These are phyloP conservation scores for Drosophila teissieri DNA, from an alignment of 1,140 invertebrate genomes.

Conservation along the genomic window DNA sequence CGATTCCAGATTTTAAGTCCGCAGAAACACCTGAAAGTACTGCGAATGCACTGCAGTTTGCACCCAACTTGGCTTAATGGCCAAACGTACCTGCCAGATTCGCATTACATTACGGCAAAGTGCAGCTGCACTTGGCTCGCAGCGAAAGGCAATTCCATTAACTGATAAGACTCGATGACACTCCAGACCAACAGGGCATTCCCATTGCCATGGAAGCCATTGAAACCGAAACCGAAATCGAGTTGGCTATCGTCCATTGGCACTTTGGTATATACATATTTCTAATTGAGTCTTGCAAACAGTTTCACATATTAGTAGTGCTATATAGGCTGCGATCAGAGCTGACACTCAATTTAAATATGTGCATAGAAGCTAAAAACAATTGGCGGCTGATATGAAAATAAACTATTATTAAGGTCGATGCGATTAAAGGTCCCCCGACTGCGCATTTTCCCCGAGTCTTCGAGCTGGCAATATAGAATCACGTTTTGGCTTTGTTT, in stretches of 20 bases:
- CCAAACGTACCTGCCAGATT: constrained; percentile 2
- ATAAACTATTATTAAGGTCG: constrained; percentile 43
- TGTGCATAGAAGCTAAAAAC: constrained; percentile 11
- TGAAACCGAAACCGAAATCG: constrained; percentile 1
- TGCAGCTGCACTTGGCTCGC: constrained; percentile 13
- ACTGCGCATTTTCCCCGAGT: constrained; percentile 19
- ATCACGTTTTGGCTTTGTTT: constrained; percentile 30
- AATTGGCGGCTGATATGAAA: constrained; percentile 21
- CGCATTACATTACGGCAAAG: neutral
- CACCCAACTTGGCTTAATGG: constrained; percentile 7
- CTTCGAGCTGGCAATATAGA: neutral
- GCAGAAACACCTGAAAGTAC: constrained; percentile 32
- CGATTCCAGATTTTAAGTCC: neutral
- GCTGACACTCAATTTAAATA: constrained; percentile 1
- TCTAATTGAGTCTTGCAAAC: neutral
- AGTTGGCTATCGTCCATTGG: constrained; percentile 21
- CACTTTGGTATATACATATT: neutral
- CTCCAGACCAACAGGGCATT: constrained; percentile 10
- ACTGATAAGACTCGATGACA: constrained; percentile 12
- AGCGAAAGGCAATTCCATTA: neutral
- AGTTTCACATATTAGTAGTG: neutral
- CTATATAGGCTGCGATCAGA: neutral
- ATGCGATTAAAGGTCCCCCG: constrained; percentile 23
- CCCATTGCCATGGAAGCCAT: constrained; percentile 18
- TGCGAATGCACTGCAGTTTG: constrained; percentile 3